Evolutionary conservation across 2,888 invertebrate species (phyloP), one percentile per base, ranked within the genome.

Genomic region (Phyto melanocephala): DNA sequence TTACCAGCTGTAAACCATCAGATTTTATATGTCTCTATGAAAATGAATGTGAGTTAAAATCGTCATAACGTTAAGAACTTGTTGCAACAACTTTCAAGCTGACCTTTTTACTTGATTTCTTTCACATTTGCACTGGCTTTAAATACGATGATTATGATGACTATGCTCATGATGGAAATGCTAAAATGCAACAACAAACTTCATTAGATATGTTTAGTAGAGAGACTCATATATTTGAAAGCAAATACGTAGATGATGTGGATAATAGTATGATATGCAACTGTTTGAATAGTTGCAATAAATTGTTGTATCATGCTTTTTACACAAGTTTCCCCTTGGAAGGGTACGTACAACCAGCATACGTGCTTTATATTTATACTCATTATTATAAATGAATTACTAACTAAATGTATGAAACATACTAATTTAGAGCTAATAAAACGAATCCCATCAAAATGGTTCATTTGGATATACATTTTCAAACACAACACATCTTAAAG

Each of bases 381-480:
- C 11, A 15, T 24, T 13, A 7, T 15, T 17, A n/a, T n/a, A n/a
- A n/a, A n/a, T 56, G 54, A 52, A 20, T 24, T 7, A 7, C 2
- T 13, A 45, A 65, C 47, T 42, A 35, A 28, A 20, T 10, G 3
- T 13, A 50, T 60, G n/a, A 52, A n/a, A 40, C 72, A 50, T 33
- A 54, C 56, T 56, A 15, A 42, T 11, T 50, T 35, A 84, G 78
- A 20, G 80, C 81, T 3, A 68, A 84, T 3, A n/a, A 58, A 1
- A n/a, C 47, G 0, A 52, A 85, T 1, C 76, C 68, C 6, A 45
- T 87, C 2, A 83, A 85, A 56, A 7, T 47, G 45, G 47, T 86
- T 56, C 84, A 84, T 15, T 42, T 90, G 50, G 92, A 92, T 71
- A 85, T 92, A 2, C 90, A 90, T 84, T 92, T 87, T 83, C 88